Base-by-base conservation (phyloP, 2,113 vertebrate genomes). In the Nesogale talazaci region DNA sequence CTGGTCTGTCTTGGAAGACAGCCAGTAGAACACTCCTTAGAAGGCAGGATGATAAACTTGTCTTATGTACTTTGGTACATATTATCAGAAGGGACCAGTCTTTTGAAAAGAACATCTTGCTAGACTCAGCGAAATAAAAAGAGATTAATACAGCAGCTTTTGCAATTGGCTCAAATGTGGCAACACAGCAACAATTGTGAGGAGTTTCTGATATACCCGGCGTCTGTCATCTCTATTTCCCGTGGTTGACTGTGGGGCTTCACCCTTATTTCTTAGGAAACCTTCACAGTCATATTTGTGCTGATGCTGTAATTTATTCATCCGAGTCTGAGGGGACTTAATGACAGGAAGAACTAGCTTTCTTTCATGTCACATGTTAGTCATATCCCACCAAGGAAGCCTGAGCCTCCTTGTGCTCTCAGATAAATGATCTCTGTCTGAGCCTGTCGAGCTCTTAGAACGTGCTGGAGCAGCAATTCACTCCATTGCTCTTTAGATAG, bases 231-330 rank as follows among this genome's bases (percentile, higher is more conserved):
- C 20, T 72, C 36, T 57, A 0, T 75, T 95, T 92, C 88, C 75
- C 38, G 42, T 88, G 57, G 65, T 9, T 76, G 70, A 46, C 29
- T 11, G 12, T 69, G 8, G n/a, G 36, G 69, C 36, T 63, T 16
- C 34, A 42, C 36, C 23, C 15, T 31, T 36, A 6, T 31, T 83
- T 72, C 70, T n/a, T 19, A 22, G 36, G 16, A 38, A 78, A 27
- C 42, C 76, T 8, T 57, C 74, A 14, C 34, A 29, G 79, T 85
- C 36, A 79, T 10, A 61, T 29, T 22, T 3, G 25, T 80, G 86
- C 72, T 79, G 61, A 77, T 9, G 65, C 46, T 89, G 42, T 20
- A 34, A 38, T 92, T 92, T 90, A 77, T 57, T 86, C 80, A 89
- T 31, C n/a, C 7, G 74, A 77, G 34, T 11, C 67, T 84, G n/a